Percentiles rank a stretch among this genome's conserved stretches.
Evolutionary conservation across 2,113 vertebrate genomes (phyloP).

Genomic region (Sminthopsis crassicaudata): DNA sequence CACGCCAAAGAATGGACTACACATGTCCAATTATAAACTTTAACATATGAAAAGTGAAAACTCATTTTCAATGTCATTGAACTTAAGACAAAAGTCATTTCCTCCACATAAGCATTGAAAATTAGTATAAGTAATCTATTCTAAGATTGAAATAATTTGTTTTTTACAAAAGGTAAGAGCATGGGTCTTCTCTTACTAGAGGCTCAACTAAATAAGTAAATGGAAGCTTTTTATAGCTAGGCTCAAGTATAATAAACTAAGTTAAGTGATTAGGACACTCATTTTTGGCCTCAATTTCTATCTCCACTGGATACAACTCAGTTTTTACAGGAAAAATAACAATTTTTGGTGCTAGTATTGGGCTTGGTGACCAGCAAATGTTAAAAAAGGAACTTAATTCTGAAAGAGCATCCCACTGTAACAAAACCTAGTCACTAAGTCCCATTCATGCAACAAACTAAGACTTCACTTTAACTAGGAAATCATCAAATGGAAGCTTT

Average conservation of each 20-base stretch:
- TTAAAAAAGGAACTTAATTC: conserved; percentile 70
- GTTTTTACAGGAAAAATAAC: conserved; percentile 68
- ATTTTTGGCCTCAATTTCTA: conserved; percentile 29
- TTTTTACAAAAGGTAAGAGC: conserved; percentile 78
- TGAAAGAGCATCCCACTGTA: conserved; percentile 67
- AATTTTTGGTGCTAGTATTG: conserved; percentile 48
- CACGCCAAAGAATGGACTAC: conserved; percentile 20
- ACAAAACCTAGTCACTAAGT: conserved; percentile 71
- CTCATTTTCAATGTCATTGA: conserved; percentile 21
- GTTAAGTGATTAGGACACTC: neutral
- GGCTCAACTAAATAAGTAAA: conserved; percentile 66
- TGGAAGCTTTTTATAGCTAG: conserved; percentile 52
- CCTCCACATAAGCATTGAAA: conserved; percentile 52
- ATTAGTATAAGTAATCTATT: conserved; percentile 52
- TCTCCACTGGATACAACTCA: neutral
- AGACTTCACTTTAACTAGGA: conserved; percentile 56
- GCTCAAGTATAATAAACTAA: conserved; percentile 31
- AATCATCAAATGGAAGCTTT: conserved; percentile 52
- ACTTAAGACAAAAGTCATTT: conserved; percentile 37
- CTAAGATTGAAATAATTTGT: conserved; percentile 69
- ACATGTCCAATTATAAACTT: conserved; percentile 14
- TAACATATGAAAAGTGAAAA: conserved; percentile 34
- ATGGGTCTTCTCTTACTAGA: conserved; percentile 71
- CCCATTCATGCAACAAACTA: conserved; percentile 69
- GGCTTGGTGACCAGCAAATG: conserved; percentile 69